Evolutionary conservation across 2,888 invertebrate species (phyloP), one percentile per base, ranked within the genome.

Genomic region (Macrosiphum euphorbiae): DNA sequence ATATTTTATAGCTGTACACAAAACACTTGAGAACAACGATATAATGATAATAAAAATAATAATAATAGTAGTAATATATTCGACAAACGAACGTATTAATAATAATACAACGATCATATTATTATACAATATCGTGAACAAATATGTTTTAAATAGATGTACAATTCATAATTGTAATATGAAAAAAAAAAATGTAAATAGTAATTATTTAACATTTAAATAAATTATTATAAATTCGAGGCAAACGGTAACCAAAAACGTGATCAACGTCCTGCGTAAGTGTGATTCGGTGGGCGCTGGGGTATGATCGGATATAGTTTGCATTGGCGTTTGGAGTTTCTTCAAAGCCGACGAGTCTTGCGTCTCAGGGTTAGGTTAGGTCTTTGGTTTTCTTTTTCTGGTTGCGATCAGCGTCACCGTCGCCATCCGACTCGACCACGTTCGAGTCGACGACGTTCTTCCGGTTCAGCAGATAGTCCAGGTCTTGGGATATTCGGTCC

Each of bases 391-490:
- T 78, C 8, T 20, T 35, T 35, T 78, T 20, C 20, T 78, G 35
- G 20, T 78, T 35, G 85, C 35, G 41, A n/a, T 61, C 67, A 13
- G 61, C 35, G 16, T 11, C 88, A 28, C n/a, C 35, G 1, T 78
- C 11, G 13, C 44, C 78, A n/a, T 67, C 24, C 35, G 26, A 24
- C 16, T n/a, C 58, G 2, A 50, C 10, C 7, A n/a, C 13, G 16
- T 67, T 20, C 1, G 90, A 16, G 44, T 26, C 5, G 24, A 8
- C 86, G 16, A 35, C 47, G 86, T 90, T 84, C 94, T 96, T 97
- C 94, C 97, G 96, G 96, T 98, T 98, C 94, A 98, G 96, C 95
- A 98, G 96, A 96, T 98, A 98, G 96, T 98, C 98, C 95, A 98
- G 96, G 96, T 98, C 98, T 95, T 97, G 97, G 2, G 98, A 97